These are phyloP conservation scores for Scolopax mira DNA, from an alignment of 2,113 vertebrate species.

Conservation along the genomic window DNA sequence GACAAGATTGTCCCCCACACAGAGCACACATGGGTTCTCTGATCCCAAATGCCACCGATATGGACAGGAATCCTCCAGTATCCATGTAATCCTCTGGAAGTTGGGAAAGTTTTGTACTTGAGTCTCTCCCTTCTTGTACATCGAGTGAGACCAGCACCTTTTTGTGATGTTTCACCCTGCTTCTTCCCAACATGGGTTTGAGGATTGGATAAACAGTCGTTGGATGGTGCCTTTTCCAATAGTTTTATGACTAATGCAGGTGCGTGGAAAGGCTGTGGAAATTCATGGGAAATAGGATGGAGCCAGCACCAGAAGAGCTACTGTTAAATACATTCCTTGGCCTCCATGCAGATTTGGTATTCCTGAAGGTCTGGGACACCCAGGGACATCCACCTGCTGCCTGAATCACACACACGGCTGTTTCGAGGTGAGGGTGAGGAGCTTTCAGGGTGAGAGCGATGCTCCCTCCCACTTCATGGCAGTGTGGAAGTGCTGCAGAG, in stretches of 20 bases:
- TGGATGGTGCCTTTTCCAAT: not conserved
- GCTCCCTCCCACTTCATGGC: not conserved
- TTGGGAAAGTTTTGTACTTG: not conserved
- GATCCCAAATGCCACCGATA: not conserved
- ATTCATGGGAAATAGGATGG: not conserved
- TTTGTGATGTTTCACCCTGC: not conserved
- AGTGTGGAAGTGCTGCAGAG: not conserved
- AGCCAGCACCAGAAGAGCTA: not conserved
- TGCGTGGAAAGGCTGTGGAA: not conserved
- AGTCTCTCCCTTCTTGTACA: not conserved
- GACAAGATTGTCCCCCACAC: not conserved
- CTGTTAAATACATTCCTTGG: not conserved
- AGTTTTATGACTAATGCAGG: not conserved
- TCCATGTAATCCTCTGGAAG: not conserved
- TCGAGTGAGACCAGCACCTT: not conserved
- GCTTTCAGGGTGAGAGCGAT: not conserved
- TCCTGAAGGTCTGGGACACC: not conserved
- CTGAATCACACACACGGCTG: not conserved
- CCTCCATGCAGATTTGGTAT: not conserved
- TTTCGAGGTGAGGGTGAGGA: not conserved
- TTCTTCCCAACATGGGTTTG: not conserved
- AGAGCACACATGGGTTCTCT: not conserved
- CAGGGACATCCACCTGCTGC: fast-evolving
- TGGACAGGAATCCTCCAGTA: not conserved
- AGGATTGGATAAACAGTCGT: not conserved